Conservation (phyloP, 2,113 vertebrate species). For the Cavia porcellus region DNA sequence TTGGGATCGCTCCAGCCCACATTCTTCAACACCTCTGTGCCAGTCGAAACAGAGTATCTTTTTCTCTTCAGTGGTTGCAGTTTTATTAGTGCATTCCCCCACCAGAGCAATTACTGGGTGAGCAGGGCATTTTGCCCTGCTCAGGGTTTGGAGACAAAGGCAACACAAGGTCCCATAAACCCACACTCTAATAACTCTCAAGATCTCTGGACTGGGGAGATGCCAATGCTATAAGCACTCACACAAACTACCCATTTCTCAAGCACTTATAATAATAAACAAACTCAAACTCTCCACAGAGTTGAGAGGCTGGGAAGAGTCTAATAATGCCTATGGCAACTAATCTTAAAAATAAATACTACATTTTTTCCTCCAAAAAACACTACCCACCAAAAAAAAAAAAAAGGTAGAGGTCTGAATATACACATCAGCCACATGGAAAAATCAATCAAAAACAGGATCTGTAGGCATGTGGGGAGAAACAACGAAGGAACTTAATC, state of each 20-base stretch:
- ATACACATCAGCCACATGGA: slow-evolving; percentile 72
- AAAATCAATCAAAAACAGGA: slow-evolving; percentile 80
- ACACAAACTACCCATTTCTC: slow-evolving; percentile 49
- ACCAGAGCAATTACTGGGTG: slow-evolving; percentile 50
- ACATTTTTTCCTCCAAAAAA: slow-evolving; percentile 59
- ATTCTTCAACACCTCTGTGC: neutral
- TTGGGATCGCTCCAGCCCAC: neutral
- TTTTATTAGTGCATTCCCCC: slow-evolving; percentile 44
- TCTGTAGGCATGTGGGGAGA: slow-evolving; percentile 68
- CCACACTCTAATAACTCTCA: neutral
- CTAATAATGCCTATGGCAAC: slow-evolving; percentile 75
- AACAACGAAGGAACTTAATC: slow-evolving; percentile 73
- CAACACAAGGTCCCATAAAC: slow-evolving; percentile 28
- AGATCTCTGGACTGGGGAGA: slow-evolving; percentile 39
- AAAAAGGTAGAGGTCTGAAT: slow-evolving; percentile 62
- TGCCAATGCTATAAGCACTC: slow-evolving; percentile 20
- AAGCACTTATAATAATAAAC: slow-evolving; percentile 72
- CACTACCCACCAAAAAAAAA: neutral
- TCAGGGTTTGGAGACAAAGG: slow-evolving; percentile 33
- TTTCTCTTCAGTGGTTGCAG: neutral
- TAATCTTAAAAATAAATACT: slow-evolving; percentile 74
- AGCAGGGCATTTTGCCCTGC: slow-evolving; percentile 21
- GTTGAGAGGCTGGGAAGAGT: slow-evolving; percentile 59
- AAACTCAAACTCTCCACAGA: slow-evolving; percentile 63
- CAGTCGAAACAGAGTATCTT: neutral